These are phyloP conservation scores for Lepilemur ruficaudatus DNA, from an alignment of 2,797 vertebrate species.

Conservation along the genomic window DNA sequence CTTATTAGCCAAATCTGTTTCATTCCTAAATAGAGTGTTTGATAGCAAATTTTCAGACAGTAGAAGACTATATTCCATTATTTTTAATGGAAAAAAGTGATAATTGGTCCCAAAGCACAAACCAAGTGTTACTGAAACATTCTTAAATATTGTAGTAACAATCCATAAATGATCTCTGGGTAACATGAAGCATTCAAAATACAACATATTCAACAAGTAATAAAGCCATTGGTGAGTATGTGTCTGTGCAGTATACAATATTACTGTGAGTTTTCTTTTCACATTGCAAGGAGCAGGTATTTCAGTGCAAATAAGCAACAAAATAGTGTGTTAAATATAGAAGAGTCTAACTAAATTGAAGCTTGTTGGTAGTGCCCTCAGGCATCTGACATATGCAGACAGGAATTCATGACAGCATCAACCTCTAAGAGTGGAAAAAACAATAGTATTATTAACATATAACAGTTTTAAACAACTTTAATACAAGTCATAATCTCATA, in stretches of 20 bases:
- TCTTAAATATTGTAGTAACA: neutral
- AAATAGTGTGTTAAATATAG: neutral
- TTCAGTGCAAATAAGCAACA: neutral
- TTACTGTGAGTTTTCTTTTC: neutral
- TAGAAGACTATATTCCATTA: neutral
- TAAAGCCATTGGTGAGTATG: neutral
- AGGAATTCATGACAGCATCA: neutral
- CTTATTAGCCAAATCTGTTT: neutral
- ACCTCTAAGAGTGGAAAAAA: neutral
- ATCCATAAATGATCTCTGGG: neutral
- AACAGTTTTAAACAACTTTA: neutral
- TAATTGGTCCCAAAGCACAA: neutral
- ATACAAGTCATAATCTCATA: neutral
- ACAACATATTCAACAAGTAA: neutral
- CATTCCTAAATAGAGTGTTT: neutral
- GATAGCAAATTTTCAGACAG: neutral
- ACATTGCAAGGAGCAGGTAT: neutral
- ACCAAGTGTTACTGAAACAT: neutral
- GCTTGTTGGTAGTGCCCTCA: neutral
- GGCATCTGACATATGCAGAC: neutral
- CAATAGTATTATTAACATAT: neutral
- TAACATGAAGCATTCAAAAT: neutral
- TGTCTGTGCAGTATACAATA: neutral
- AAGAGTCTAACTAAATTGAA: neutral
- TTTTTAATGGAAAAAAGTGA: slow-evolving; percentile 34